These are phyloP conservation scores for Drosophila bifasciata DNA, from an alignment of 1,140 invertebrate genomes.

Conservation along the genomic window DNA sequence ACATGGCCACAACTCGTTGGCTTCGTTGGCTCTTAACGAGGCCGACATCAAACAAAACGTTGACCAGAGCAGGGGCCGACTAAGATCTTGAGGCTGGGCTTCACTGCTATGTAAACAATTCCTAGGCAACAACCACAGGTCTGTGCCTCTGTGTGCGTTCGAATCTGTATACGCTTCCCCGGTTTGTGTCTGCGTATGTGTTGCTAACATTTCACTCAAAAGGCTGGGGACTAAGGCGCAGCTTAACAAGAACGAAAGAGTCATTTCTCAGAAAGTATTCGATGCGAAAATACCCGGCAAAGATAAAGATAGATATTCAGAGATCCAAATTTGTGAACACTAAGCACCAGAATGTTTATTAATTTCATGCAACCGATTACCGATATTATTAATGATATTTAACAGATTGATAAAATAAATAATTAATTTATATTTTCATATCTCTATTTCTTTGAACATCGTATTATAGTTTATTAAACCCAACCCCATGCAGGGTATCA, in stretches of 20 bases:
- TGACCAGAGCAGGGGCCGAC: constrained; percentile 48
- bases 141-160: background rate
- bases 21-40: constrained; percentile 82
- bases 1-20: constrained; percentile 75
- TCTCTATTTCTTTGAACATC: no score
- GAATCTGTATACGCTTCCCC: constrained; percentile 4
- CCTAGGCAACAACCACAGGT: constrained; percentile 51
- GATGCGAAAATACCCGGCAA: constrained; percentile 33
- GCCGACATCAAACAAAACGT: constrained; percentile 81
- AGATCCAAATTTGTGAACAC: background rate
- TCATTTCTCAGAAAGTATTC: background rate
- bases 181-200: constrained; percentile 36
- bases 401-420: no score
- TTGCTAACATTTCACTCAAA: constrained; percentile 81
- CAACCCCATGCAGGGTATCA: background rate
- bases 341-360: no score
- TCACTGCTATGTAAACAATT: constrained; percentile 80
- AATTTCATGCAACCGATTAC: no score
- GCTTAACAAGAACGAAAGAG: constrained; percentile 15
- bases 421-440: no score
- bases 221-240: constrained; percentile 44
- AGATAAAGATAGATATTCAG: background rate
- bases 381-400: no score
- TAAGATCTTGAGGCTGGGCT: constrained; percentile 56
- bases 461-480: no score